phyloP scores from a whole-genome alignment of 2,888 invertebrate genomes.

The Pseudanteris insignis region DNA sequence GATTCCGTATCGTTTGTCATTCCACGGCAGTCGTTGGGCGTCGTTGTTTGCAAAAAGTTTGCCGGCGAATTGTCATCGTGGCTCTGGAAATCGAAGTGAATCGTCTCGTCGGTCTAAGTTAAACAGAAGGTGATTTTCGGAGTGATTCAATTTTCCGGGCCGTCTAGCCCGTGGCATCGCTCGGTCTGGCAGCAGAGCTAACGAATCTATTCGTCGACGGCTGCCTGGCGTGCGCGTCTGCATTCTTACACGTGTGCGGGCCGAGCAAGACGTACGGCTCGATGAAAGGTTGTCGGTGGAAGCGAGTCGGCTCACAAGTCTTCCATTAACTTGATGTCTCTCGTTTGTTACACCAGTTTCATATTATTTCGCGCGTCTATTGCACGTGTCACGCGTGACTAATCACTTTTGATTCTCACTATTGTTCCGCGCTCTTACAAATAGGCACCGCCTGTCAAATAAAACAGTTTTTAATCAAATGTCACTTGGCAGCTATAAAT shows the following conservation, averaged over 20 bases:
- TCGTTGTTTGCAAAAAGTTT: conserved; percentile 29
- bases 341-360: conserved; percentile 50
- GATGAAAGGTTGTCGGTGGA: conserved; percentile 13
- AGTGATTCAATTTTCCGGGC: conserved; percentile 39
- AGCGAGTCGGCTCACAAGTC: conserved; percentile 16
- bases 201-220: conserved; percentile 32
- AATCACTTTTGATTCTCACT: conserved; percentile 45
- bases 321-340: conserved; percentile 42
- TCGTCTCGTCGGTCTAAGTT: conserved; percentile 55
- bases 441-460: conserved; percentile 21
- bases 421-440: conserved; percentile 30
- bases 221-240: conserved; percentile 27
- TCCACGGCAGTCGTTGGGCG: conserved; percentile 17
- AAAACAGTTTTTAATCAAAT: no score
- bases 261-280: conserved; percentile 26
- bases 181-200: conserved; percentile 35
- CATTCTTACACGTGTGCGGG: conserved; percentile 32
- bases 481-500: no score
- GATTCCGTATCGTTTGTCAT: conserved; percentile 11
- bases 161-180: conserved; percentile 29
- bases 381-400: conserved; percentile 52
- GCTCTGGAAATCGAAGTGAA: conserved; percentile 46
- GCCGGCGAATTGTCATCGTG: conserved; percentile 21
- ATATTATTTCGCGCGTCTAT: conserved; percentile 56
- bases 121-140: conserved; percentile 57